Evolutionary conservation across 2,888 invertebrate species (phyloP), one percentile per base, ranked within the genome.

Genomic region (Teleogryllus oceanicus): DNA sequence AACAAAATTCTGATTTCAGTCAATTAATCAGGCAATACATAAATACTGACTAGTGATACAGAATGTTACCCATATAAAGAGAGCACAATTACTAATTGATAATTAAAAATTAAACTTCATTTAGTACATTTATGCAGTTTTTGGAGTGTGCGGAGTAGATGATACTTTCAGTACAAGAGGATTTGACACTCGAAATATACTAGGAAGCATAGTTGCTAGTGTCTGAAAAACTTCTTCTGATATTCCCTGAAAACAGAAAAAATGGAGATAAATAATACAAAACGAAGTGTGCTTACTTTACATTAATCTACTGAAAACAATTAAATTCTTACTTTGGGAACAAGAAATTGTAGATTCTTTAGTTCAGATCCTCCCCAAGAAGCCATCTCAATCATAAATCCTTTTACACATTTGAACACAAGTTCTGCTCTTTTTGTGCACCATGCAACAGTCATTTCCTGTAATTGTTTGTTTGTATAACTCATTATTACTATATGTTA

Each of bases 311-410:
- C 78, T 49, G 37, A 13, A 13, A 78, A 50, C 77, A 82, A 79
- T 20, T 49, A 21, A 16, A 18, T 51, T 78, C 81, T 85, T 87
- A 92, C 93, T 88, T 92, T 91, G 3, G 97, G 97, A 78, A 96
- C 91, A 81, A 96, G 89, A 86, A 95, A 95, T 86, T 94, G 94
- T 50, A 97, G 89, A 86, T 94, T 98, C 88, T 95, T 94, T 83
- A 96, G 89, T 87, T 95, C 95, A 0, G 95, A 94, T 51, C 96
- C 96, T 82, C 96, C 96, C 93, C 96, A 94, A 1, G 96, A 95
- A 12, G 95, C 94, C 90, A 97, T 96, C 90, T 99, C 99, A 87
- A 99, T 97, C 95, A 99, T 96, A 88, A 99, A 99, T 4, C 99
- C 99, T 89, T 99, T 99, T 79, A 98, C 96, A 88, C 99, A 99